Evolutionary conservation across 2,113 vertebrate genomes (phyloP), one percentile per base, ranked within the genome.

Genomic region (Phalacrocorax brasilianus): DNA sequence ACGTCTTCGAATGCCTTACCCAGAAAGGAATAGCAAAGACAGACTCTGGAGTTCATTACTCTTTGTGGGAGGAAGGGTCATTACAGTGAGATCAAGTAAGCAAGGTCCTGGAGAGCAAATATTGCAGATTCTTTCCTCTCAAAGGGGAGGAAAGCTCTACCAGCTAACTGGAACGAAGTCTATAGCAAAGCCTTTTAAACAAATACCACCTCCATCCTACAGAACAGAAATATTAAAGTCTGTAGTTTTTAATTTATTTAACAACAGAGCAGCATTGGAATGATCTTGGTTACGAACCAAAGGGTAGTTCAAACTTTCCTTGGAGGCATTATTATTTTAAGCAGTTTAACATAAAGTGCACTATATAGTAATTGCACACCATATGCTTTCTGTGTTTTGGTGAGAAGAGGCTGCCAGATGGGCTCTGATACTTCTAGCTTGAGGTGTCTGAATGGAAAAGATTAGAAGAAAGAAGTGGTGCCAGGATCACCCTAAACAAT

Each of bases 61-160:
- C 35, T 15, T 23, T 1, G 19, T 45, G 75, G 67, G 49, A 95
- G 75, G 63, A 92, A 77, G 91, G 70, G 72, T 86, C 72, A 10
- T 38, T 62, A 7, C 32, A 86, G 55, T 2, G 2, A 53, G 65
- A 88, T 53, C 74, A 76, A 2, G 5, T 8, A 53, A 53, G 40
- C 30, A 92, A 88, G 77, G 81, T 82, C 92, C 79, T 85, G 85
- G 53, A 76, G 35, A 70, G 82, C 53, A 83, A 95, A 89, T 65
- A 40, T 3, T 40, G n/a, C 73, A 84, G 30, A 24, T 77, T 79
- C 72, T 27, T 65, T 73, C 78, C 75, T 90, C 75, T 62, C 35
- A 16, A n/a, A 74, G 59, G 53, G 30, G 33, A 88, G 35, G 21
- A 89, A 91, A 79, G 21, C 30, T 89, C 38, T 38, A 58, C 55